These are phyloP conservation scores for Syngnathus floridae DNA, from an alignment of 2,113 vertebrate genomes.

Conservation along the genomic window DNA sequence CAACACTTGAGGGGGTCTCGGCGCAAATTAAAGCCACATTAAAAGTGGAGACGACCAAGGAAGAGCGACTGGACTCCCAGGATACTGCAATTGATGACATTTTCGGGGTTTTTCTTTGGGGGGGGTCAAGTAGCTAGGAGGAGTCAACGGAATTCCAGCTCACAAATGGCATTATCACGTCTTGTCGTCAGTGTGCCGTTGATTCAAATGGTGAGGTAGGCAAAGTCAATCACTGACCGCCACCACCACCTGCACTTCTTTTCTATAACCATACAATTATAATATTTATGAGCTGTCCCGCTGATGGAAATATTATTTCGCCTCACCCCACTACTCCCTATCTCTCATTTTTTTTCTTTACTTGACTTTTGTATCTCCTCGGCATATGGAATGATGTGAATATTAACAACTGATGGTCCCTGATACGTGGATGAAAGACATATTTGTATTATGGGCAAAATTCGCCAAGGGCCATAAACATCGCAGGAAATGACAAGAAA, in stretches of 20 bases:
- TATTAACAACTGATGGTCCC: conserved; percentile 53
- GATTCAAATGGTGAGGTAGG: conserved; percentile 53
- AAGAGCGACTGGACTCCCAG: conserved; percentile 17
- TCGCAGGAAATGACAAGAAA: conserved; percentile 44
- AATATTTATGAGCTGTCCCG: conserved; percentile 71
- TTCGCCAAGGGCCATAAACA: conserved; percentile 28
- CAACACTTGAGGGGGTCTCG: conserved; percentile 27
- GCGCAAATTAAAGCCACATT: conserved; percentile 33
- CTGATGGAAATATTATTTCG: conserved; percentile 61
- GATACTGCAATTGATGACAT: too few species aligned
- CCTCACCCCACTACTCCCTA: neutral
- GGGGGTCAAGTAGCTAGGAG: conserved; percentile 8
- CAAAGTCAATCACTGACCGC: conserved; percentile 56
- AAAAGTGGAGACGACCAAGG: conserved; percentile 17
- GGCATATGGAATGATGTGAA: conserved; percentile 50
- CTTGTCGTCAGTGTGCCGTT: conserved; percentile 42
- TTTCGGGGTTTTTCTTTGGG: neutral
- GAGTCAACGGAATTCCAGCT: conserved; percentile 44
- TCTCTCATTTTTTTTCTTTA: conserved; percentile 44
- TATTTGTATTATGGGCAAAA: conserved; percentile 39
- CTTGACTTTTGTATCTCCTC: conserved; percentile 59
- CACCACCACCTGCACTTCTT: conserved; percentile 34
- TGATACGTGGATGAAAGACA: conserved; percentile 57
- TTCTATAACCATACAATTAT: conserved; percentile 69
- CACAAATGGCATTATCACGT: conserved; percentile 36